These are phyloP conservation scores for Metaphire vulgaris DNA, from an alignment of 1,140 invertebrate genomes.

Conservation along the genomic window DNA sequence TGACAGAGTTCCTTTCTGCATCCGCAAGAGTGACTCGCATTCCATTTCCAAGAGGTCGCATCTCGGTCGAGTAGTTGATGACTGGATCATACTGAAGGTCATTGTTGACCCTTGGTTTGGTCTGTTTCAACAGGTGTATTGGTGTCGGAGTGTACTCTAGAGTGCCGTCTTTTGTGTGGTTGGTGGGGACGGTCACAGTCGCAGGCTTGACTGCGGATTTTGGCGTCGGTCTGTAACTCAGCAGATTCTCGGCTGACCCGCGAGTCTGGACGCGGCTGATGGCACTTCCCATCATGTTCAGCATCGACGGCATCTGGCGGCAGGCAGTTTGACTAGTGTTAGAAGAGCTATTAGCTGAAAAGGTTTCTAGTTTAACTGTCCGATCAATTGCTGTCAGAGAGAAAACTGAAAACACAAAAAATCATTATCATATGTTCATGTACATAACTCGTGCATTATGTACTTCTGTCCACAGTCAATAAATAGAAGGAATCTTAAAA, in stretches of 20 bases:
- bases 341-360: too few relatives aligned
- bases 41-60: not conserved
- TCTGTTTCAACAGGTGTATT: constrained; percentile 18
- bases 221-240: constrained; percentile 22
- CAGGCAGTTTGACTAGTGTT: too few relatives aligned
- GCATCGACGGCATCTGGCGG: constrained; percentile 10
- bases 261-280: constrained; percentile 18
- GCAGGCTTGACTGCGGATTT: constrained; percentile 28
- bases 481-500: too few relatives aligned
- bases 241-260: not conserved
- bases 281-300: constrained; percentile 27
- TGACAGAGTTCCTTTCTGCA: not conserved
- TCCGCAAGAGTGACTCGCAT: constrained; percentile 1
- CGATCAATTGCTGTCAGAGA: too few relatives aligned
- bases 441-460: too few relatives aligned
- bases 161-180: not conserved
- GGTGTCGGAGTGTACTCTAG: constrained; percentile 21
- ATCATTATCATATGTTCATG: too few relatives aligned
- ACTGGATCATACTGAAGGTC: constrained; percentile 27
- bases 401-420: too few relatives aligned
- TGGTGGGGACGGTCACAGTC: constrained; percentile 2
- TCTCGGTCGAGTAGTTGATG: not conserved
- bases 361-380: too few relatives aligned
- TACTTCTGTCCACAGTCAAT: too few relatives aligned
- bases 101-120: constrained; percentile 14